Evolutionary conservation across 1,140 invertebrate genomes (phyloP), one percentile per base, ranked within the genome.

Genomic region (Drosophila chauvacae): DNA sequence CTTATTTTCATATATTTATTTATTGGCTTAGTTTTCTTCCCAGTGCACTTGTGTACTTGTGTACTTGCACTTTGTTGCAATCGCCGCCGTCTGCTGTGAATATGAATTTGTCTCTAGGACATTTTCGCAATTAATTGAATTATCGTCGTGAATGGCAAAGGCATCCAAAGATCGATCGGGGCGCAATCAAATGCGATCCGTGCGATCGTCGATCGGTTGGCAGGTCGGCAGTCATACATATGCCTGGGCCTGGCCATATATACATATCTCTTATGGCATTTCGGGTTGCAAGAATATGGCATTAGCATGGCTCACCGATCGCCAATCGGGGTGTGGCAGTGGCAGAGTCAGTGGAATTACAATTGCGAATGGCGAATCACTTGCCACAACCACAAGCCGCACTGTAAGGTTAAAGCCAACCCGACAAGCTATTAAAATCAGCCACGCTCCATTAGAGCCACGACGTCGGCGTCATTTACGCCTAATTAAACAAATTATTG

Each of bases 111-210:
- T 86, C 85, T 90, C 86, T 90, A 90, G 85, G 85, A 90, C 81
- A 90, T 90, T 90, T 90, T 90, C 64, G 86, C 85, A 90, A 90
- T 90, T 90, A 90, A 90, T 90, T 90, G 85, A 90, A 90, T 90
- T 90, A 90, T 90, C 85, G 86, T 86, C 85, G 85, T 90, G 85
- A 90, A 90, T 90, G 85, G 86, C 86, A 90, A 85, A 90, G 65
- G 83, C 80, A 80, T 69, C 61, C 61, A 77, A 62, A 59, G 63
- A 70, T 77, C 73, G 63, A 77, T 77, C 37, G 73, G 71, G 74
- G 63, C 65, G 80, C 83, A 87, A 87, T 87, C 83, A 87, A 77
- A 88, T 63, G 41, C 77, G 68, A 83, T 75, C 80, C 80, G 81
- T 50, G 65, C 60, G 51, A 58, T 65, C 63, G 44, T 23, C 30